Evolutionary conservation across 1,140 invertebrate genomes (phyloP), one percentile per base, ranked within the genome.

Genomic region (Paraescarpia echinospica): DNA sequence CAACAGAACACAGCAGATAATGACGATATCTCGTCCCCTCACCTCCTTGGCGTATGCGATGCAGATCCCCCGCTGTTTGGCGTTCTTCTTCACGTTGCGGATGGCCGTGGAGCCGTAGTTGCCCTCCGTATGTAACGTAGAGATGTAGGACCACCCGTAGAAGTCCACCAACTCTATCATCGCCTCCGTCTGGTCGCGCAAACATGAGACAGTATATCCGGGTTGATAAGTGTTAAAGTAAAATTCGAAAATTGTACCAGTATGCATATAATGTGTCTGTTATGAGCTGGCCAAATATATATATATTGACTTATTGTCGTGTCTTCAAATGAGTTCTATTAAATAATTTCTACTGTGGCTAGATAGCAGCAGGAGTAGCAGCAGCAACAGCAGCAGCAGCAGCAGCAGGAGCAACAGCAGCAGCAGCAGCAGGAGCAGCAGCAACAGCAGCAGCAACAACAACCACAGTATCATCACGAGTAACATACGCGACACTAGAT

Each of bases 101-200:
- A 34, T 33, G 91, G 35, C 91, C 34, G 41, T 59, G 14, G 34
- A n/a, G 9, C 91, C 97, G 94, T 98, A 98, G 92, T 95, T 95
- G 91, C 95, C 95, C 18, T 93, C 92, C 5, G 95, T 94, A 92
- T 95, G 95, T 33, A 96, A 88, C 0, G 95, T 35, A 1, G 94
- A 95, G 8, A 95, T 94, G 35, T 95, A 95, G 31, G 94, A 77
- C 95, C 95, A 95, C 0, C 93, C 93, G 93, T 95, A 94, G 89
- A 93, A 92, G 4, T 92, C 91, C 22, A 94, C 35, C 14, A 95
- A 35, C 33, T 93, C 94, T 12, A 93, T 92, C n/a, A 95, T 94
- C 33, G 93, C 94, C 41, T 93, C 35, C 35, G 91, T 48, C 91
- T 92, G 91, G 41, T 51, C 2, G 59, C 18, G 48, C 8, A 51